phyloP scores from a whole-genome alignment of 1,140 invertebrate genomes.

The Saccostrea glomerata region DNA sequence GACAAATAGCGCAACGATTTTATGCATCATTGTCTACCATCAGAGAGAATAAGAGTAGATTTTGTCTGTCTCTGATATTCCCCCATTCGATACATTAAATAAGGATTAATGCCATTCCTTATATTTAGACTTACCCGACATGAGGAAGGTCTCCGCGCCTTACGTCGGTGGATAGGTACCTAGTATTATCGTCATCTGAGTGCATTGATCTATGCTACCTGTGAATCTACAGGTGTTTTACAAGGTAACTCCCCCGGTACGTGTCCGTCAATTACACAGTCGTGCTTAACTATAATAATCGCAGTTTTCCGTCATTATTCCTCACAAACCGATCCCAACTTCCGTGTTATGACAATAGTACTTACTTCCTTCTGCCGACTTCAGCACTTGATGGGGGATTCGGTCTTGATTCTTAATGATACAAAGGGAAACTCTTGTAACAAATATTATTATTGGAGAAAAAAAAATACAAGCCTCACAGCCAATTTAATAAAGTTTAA shows the following conservation, averaged over 20 bases:
- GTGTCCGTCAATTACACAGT: neutral
- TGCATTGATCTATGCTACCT: neutral
- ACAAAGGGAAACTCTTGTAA: too few relatives aligned
- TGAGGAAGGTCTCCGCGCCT: neutral
- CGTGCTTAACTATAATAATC: neutral
- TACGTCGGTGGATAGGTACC: neutral
- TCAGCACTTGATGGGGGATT: neutral
- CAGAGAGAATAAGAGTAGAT: too few relatives aligned
- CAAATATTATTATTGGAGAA: too few relatives aligned
- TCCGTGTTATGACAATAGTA: neutral
- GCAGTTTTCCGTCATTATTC: neutral
- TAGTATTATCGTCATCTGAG: neutral
- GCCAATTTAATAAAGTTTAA: too few relatives aligned
- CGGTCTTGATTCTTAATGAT: neutral
- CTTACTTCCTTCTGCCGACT: neutral
- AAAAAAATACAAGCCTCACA: too few relatives aligned
- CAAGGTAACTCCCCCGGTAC: neutral
- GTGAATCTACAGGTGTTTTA: conserved; percentile 25
- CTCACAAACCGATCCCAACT: neutral
- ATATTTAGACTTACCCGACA: neutral
- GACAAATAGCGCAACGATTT: too few relatives aligned
- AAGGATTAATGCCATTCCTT: too few relatives aligned
- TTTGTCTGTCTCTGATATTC: too few relatives aligned
- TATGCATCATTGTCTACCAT: too few relatives aligned
- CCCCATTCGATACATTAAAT: too few relatives aligned